Base-by-base conservation (phyloP, 2,113 vertebrate species). In the Pterophyllum scalare region DNA sequence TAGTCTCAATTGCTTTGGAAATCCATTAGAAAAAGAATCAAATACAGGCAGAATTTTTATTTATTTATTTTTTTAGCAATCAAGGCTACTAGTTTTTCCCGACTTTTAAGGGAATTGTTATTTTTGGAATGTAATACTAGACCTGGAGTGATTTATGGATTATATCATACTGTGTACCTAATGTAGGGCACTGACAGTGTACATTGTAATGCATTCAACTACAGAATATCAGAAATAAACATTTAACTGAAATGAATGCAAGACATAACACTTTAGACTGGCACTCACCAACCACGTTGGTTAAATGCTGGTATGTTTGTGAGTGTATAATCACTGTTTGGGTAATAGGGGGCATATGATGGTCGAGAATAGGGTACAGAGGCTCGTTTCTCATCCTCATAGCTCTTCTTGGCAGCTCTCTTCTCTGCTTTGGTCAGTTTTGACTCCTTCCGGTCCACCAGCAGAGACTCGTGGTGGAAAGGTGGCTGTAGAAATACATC, bases 361-460 rank as follows among this genome's bases (percentile, higher is more conserved):
- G 98, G 98, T 22, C 98, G 97, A 22, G 98, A 97, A 83, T 99
- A 99, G 6, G 98, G 98, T 79, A 99, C 97, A 2, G 97, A 99
- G 1, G 98, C 98, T 81, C 98, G 96, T 77, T 99, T 99, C 93
- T 99, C 98, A 80, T 99, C 98, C 94, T 99, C 98, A 0, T 99
- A 99, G 94, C 98, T 97, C 85, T 99, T 99, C 93, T 99, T 99
- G 62, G 98, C 98, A 7, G 98, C 98, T 93, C 98, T 97, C 94
- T 99, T 99, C 95, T 99, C 98, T 61, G 98, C 98, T 96, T 98
- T 98, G 88, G 98, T 99, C 88, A 99, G 93, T 93, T 98, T 99
- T 58, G 97, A 97, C 87, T 99, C 98, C 93, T 98, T 99, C 38
- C 98, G 96, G 92, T 99, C 98, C 92, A 98, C 96, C 84, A 99